These are phyloP conservation scores for Tiliacea aurago DNA, from an alignment of 2,888 invertebrate species.

Conservation along the genomic window DNA sequence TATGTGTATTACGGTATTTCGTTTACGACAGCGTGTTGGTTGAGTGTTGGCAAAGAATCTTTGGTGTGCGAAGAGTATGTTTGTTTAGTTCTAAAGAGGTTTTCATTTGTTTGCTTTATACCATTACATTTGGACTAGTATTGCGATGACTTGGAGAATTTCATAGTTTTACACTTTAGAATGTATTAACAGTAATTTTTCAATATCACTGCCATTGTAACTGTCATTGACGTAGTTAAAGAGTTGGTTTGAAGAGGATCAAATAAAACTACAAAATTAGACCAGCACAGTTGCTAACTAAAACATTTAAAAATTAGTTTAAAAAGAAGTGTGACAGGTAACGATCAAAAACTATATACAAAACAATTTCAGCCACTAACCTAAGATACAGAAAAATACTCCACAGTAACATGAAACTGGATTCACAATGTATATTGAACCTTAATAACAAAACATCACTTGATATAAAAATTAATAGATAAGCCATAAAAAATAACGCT, in stretches of 20 bases:
- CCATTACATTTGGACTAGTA: background rate
- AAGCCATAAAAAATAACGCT: constrained; percentile 53
- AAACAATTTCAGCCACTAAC: constrained; percentile 52
- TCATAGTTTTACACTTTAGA: background rate
- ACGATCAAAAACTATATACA: constrained; percentile 57
- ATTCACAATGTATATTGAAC: constrained; percentile 53
- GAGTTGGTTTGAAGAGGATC: background rate
- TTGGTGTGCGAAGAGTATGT: background rate
- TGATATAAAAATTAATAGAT: constrained; percentile 56
- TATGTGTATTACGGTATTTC: constrained; percentile 45
- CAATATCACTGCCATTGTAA: too few species aligned
- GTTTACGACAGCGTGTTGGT: constrained; percentile 31
- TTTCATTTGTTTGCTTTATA: background rate
- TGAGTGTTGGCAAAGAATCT: constrained; percentile 19
- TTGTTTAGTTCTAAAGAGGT: constrained; percentile 2
- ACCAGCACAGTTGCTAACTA: background rate
- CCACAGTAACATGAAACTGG: constrained; percentile 23
- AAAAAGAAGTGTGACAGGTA: constrained; percentile 46
- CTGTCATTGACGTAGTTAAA: too few species aligned
- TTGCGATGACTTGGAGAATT: background rate
- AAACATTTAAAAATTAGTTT: constrained; percentile 9
- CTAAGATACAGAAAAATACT: constrained; percentile 50
- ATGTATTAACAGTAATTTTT: background rate
- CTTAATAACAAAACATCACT: constrained; percentile 59
- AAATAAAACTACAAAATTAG: constrained; percentile 9